Conservation (phyloP, 1,140 invertebrate species). For the Zaprionus camerounensis region DNA sequence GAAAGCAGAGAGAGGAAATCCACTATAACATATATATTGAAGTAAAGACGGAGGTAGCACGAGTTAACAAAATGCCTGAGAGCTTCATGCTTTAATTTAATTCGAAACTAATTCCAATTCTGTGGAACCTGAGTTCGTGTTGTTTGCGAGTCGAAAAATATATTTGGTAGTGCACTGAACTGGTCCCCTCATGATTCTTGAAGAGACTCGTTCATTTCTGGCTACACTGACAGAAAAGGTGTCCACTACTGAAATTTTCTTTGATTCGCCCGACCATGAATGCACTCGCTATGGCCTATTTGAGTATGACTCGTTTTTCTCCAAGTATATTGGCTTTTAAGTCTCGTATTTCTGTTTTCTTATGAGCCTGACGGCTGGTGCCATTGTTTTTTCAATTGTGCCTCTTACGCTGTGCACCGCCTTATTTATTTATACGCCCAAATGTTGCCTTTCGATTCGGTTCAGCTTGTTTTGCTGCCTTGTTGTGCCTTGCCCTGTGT, state of each 20-base stretch:
- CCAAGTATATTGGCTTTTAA: background rate
- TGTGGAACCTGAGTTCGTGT: background rate
- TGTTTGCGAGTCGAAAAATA: background rate
- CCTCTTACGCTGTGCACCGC: slow-evolving; percentile 51
- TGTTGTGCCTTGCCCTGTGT: slow-evolving; percentile 14
- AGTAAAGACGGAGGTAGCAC: background rate
- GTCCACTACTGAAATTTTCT: background rate
- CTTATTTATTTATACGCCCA: slow-evolving; percentile 75
- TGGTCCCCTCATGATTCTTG: background rate
- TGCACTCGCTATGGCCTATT: background rate
- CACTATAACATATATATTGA: slow-evolving; percentile 8
- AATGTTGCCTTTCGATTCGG: slow-evolving; percentile 72
- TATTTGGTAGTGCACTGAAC: slow-evolving; percentile 9
- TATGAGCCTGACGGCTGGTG: background rate
- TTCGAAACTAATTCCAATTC: background rate
- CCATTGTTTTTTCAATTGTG: slow-evolving; percentile 59
- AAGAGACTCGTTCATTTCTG: background rate
- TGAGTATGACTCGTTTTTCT: background rate
- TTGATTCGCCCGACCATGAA: background rate
- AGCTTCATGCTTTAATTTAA: background rate
- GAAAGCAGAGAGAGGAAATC: background rate
- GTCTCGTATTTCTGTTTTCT: background rate
- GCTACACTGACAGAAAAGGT: background rate
- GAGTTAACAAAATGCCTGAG: too few species aligned
- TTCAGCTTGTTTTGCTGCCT: slow-evolving; percentile 47